These are phyloP conservation scores for Polypterus bichir DNA, from an alignment of 2,113 vertebrate species.

Conservation along the genomic window DNA sequence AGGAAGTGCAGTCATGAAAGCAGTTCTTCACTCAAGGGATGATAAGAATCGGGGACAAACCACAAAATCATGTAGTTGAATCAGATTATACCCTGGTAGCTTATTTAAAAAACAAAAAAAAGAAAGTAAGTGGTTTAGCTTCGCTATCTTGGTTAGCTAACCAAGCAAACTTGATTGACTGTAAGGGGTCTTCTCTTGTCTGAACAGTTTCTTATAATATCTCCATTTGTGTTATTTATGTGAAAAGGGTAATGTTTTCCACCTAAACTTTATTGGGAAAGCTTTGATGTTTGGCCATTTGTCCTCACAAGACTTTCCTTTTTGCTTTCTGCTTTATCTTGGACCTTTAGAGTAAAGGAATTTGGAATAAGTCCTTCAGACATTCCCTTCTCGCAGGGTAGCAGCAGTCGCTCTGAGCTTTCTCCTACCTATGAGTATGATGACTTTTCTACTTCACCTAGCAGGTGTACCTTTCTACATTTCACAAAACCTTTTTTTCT, in stretches of 20 bases:
- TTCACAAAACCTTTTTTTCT: constrained; percentile 29
- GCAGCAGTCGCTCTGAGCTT: constrained; percentile 77
- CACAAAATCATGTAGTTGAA: no score
- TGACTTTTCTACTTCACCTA: constrained; percentile 68
- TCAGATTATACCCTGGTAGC: no score
- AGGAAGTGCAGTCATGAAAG: no score
- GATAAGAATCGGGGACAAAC: no score
- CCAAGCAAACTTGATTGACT: no score
- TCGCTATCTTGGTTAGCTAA: no score
- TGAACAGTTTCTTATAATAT: background rate
- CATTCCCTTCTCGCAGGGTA: constrained; percentile 92
- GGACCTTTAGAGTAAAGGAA: constrained; percentile 89
- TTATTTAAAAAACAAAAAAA: no score
- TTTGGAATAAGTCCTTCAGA: constrained; percentile 97
- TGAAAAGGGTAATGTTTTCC: background rate
- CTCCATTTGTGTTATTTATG: no score
- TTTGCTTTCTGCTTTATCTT: constrained; percentile 57
- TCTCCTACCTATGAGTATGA: constrained; percentile 92
- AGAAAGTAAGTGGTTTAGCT: no score
- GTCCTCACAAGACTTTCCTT: constrained; percentile 48
- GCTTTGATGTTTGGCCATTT: constrained; percentile 6
- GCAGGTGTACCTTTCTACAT: constrained; percentile 58
- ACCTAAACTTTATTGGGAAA: background rate
- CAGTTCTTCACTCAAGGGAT: no score
- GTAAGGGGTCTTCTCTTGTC: background rate